A percentile compares a stretch with the other conserved stretches of the same genome.
phyloP scores from a whole-genome alignment of 2,797 vertebrate species.

The Microhierax caerulescens region DNA sequence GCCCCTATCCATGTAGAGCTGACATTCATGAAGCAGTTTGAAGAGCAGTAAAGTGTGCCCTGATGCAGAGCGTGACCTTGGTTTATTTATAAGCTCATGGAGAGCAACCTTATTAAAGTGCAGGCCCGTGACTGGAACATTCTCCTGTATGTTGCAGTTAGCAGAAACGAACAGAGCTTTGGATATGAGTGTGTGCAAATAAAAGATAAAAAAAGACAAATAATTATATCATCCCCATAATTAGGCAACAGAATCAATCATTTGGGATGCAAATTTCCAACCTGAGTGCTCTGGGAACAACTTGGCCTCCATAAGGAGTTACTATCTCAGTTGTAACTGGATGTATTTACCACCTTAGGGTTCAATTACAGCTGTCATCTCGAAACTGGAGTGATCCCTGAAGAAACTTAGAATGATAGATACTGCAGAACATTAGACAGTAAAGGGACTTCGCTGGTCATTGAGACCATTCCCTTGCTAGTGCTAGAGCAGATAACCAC shows the following conservation, averaged over 20 bases:
- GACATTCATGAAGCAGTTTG: background rate
- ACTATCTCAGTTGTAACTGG: background rate
- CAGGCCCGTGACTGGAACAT: background rate
- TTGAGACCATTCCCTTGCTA: background rate
- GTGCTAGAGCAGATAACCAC: conserved; percentile 8
- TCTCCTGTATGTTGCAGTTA: background rate
- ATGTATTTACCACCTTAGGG: background rate
- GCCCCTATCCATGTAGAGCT: background rate
- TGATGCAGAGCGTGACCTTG: background rate
- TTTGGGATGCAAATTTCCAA: background rate
- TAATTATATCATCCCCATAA: background rate
- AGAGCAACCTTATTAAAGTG: background rate
- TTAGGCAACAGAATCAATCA: background rate
- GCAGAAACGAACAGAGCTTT: background rate
- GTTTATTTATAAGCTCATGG: background rate
- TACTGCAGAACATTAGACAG: background rate
- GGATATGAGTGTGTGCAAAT: background rate
- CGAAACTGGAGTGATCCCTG: conserved; percentile 19
- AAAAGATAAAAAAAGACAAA: background rate
- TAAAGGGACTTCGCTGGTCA: conserved; percentile 34
- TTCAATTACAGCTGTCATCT: conserved; percentile 13
- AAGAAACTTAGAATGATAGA: conserved; percentile 19
- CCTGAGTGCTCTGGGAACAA: background rate
- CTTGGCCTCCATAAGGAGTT: background rate
- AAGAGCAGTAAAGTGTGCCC: background rate